Evolutionary conservation across 2,797 vertebrate genomes (phyloP).

Genomic region (Microcaecilia unicolor): DNA sequence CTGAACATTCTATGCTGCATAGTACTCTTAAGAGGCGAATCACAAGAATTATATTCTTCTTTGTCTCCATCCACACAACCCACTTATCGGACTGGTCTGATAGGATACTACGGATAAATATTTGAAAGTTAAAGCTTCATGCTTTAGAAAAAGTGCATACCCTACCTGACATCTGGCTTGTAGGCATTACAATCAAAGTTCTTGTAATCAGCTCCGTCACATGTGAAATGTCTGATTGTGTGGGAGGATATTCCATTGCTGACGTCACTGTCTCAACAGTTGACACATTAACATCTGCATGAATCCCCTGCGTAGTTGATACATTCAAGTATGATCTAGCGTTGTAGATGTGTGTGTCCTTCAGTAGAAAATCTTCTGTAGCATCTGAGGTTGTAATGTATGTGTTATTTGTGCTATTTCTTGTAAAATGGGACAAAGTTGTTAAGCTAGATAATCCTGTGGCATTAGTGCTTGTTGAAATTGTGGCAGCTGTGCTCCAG

Average conservation of each 20-base stretch:
- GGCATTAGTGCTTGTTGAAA: neutral
- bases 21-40: too few species aligned
- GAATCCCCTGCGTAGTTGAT: neutral
- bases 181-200: neutral
- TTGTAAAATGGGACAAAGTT: neutral
- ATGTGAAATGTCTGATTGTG: neutral
- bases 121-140: too few species aligned
- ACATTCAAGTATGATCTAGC: neutral
- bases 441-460: neutral
- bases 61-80: too few species aligned
- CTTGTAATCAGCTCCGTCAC: too few species aligned
- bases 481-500: neutral
- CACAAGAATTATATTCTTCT: too few species aligned
- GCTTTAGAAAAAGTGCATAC: too few species aligned
- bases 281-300: neutral
- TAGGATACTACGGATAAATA: too few species aligned
- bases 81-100: too few species aligned
- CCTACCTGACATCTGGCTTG: neutral
- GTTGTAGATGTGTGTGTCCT: neutral
- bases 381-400: neutral
- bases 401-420: neutral
- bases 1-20: too few species aligned
- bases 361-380: neutral
- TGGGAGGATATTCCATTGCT: neutral
- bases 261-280: neutral